Evolutionary conservation across 2,113 vertebrate genomes (phyloP).

Genomic region (Tonatia bakeri): DNA sequence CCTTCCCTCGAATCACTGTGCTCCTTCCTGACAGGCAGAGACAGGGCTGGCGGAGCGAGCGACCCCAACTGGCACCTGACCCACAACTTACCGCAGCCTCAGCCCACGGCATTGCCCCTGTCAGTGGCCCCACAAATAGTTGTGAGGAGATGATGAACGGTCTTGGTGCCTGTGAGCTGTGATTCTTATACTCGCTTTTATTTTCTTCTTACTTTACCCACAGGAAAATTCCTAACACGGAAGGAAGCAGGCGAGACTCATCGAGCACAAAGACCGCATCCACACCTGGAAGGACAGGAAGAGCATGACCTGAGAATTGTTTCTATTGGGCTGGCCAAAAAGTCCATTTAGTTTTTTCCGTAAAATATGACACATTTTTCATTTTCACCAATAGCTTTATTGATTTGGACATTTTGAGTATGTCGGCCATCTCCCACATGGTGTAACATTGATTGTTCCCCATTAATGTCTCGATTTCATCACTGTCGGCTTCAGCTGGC

Average conservation of each 20-base stretch:
- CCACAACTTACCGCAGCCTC: not conserved
- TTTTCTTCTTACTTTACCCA: not conserved
- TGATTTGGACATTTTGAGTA: too few relatives aligned
- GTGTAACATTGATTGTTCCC: too few relatives aligned
- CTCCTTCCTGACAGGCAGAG: not conserved
- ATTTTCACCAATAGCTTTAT: too few relatives aligned
- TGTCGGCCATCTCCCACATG: too few relatives aligned
- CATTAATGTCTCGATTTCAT: too few relatives aligned
- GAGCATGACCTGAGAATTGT: not conserved
- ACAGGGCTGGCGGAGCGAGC: not conserved
- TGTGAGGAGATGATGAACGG: not conserved
- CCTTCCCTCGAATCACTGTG: not conserved
- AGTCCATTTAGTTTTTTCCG: too few relatives aligned
- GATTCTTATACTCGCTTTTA: not conserved
- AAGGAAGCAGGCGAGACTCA: not conserved
- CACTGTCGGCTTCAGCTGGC: too few relatives aligned
- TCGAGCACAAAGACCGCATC: not conserved
- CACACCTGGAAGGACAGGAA: not conserved
- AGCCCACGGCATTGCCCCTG: not conserved
- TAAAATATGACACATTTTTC: too few relatives aligned
- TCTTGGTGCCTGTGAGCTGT: not conserved
- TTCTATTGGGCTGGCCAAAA: not conserved
- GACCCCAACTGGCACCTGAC: not conserved
- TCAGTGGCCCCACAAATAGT: not conserved
- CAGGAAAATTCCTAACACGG: not conserved